Evolutionary conservation across 2,113 vertebrate genomes (phyloP), one percentile per base, ranked within the genome.

Genomic region (Cheilinus undulatus): DNA sequence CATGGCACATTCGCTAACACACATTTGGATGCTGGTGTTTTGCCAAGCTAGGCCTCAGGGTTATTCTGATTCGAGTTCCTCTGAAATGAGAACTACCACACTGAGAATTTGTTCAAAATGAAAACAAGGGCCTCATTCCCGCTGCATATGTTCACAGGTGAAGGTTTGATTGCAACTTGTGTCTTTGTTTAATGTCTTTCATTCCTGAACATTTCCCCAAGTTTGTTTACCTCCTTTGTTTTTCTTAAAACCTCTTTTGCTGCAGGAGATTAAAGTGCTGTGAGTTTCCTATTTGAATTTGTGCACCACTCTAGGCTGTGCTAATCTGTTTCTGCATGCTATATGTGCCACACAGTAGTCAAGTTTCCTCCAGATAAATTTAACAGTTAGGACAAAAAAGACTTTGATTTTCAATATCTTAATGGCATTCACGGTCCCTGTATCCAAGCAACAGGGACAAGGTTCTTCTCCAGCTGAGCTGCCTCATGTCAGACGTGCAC

Each of bases 391-490:
- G 53, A 77, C 28, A 65, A 40, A 76, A 79, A 82, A 57, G 51
- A 75, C 73, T 60, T 78, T 82, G 78, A 76, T 73, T 80, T 32
- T 78, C 46, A 62, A 32, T 59, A 66, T 64, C 70, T 46, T 68
- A 52, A 66, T 46, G 27, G 45, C 69, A 73, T 61, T 65, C 70
- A 32, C 69, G 32, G 53, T 48, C 32, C 54, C 60, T 63, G 83
- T 89, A 49, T 79, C 81, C 76, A 83, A 79, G 89, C 85, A 89
- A 89, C 87, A 77, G 71, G 65, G 66, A 71, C 83, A 53, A 60
- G 66, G 62, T 68, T 78, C 57, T 27, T 60, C 69, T 43, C 61
- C 48, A 70, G 56, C 60, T n/a, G n/a, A 82, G 74, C 76, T 20
- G 48, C 69, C 72, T 69, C 27, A 53, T 84, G 51, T 68, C 27